Base-by-base conservation (phyloP, 1,140 invertebrate species). In the Nebria ingens region DNA sequence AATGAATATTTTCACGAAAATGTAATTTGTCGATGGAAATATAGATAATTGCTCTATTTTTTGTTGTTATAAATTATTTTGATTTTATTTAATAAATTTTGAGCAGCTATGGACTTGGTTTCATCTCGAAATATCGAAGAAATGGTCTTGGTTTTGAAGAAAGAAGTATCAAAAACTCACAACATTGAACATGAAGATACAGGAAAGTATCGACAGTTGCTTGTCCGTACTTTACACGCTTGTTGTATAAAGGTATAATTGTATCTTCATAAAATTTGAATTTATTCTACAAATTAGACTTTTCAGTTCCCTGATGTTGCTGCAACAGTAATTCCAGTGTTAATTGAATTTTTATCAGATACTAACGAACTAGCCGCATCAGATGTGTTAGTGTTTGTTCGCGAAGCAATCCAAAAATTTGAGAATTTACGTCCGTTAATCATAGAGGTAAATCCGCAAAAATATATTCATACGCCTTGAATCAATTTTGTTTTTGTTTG, bases 261-360 rank as follows among this genome's bases (percentile, higher is more conserved):
- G n/a, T 2, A 21, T n/a, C n/a, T n/a, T n/a, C n/a, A n/a, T 21
- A 23, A 52, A 17, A 17, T 6, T 56, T 29, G 25, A 29, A 29
- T 6, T 29, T 29, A 29, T 29, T 29, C 13, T 29, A 6, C 4
- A 29, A 6, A 29, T 29, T 29, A 29, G n/a, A n/a, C n/a, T 29
- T 59, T 63, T 3, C 60, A 83, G 79, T 99, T 99, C 75, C 95
- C 97, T 1, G 96, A 99, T 73, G 93, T 98, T 52, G 94, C 95
- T 17, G 80, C 80, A 51, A 86, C 86, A 54, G 92, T 98, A 50
- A 94, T 98, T 61, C 95, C 93, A 22, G 91, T 97, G 34, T 75
- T 99, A 54, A 87, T 95, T 61, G 96, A 98, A 69, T 94, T 98
- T 71, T 74, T 99, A n/a, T 89, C 89, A 1, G 96, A 98, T 70